Conservation (phyloP, 2,797 vertebrate species). For the Garrulus glandarius region DNA sequence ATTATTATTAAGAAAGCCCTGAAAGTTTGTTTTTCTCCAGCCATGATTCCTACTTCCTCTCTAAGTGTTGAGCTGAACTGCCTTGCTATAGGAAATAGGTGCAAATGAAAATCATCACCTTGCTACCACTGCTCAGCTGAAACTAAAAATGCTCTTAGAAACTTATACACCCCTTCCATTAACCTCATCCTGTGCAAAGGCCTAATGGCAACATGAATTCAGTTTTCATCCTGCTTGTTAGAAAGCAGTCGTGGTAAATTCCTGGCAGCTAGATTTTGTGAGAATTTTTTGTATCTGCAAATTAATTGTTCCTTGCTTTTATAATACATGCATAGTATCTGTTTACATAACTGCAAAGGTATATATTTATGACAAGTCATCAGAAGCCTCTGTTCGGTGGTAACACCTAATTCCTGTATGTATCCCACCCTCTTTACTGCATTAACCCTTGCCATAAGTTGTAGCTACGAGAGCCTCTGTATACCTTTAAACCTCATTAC, state of each 20-base stretch:
- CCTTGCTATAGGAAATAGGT: neutral
- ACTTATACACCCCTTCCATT: neutral
- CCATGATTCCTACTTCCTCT: neutral
- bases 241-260: neutral
- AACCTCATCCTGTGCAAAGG: neutral
- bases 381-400: neutral
- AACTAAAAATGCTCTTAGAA: neutral
- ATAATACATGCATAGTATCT: neutral
- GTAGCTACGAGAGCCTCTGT: neutral
- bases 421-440: neutral
- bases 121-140: neutral
- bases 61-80: neutral
- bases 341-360: conserved; percentile 21
- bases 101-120: neutral
- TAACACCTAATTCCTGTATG: neutral
- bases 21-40: neutral
- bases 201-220: neutral
- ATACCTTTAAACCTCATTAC: conserved; percentile 4
- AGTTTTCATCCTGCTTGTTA: neutral
- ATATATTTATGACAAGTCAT: neutral
- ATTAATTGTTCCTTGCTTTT: neutral
- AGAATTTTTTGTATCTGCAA: neutral
- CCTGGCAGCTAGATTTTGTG: conserved; percentile 3
- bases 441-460: neutral
- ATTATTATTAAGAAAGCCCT: neutral